phyloP scores from a whole-genome alignment of 2,113 vertebrate genomes.

The Amphiprion percula region DNA sequence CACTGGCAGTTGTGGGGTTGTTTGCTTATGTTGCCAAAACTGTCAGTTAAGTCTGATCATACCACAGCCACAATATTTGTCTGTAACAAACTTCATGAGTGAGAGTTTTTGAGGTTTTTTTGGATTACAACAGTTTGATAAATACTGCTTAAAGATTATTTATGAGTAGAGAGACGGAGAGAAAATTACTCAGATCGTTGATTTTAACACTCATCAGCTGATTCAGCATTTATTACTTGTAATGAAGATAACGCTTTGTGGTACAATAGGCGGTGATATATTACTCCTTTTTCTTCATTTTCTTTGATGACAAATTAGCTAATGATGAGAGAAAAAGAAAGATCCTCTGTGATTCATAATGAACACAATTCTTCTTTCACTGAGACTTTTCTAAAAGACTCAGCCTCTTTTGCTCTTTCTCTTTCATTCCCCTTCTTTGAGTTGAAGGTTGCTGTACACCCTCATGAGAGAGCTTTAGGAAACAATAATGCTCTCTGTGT shows the following conservation, averaged over 20 bases:
- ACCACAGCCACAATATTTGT: neutral
- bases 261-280: constrained; percentile 11
- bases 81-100: no score
- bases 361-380: constrained; percentile 38
- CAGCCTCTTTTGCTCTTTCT: neutral
- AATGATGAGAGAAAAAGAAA: constrained; percentile 15
- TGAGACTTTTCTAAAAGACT: constrained; percentile 8
- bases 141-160: neutral
- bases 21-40: neutral
- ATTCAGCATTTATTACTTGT: neutral
- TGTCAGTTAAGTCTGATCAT: neutral
- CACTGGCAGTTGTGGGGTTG: neutral
- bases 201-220: neutral
- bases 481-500: constrained; percentile 86
- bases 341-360: neutral
- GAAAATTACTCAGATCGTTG: neutral
- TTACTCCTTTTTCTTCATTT: neutral
- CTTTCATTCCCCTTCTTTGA: constrained; percentile 44
- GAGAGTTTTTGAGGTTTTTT: no score
- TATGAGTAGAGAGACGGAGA: neutral
- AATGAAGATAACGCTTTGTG: neutral
- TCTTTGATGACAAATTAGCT: constrained; percentile 23
- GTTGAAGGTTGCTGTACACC: constrained; percentile 73
- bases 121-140: no score
- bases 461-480: constrained; percentile 85